Conservation (phyloP, 2,888 invertebrate species). For the Hirudinaria manillensis region DNA sequence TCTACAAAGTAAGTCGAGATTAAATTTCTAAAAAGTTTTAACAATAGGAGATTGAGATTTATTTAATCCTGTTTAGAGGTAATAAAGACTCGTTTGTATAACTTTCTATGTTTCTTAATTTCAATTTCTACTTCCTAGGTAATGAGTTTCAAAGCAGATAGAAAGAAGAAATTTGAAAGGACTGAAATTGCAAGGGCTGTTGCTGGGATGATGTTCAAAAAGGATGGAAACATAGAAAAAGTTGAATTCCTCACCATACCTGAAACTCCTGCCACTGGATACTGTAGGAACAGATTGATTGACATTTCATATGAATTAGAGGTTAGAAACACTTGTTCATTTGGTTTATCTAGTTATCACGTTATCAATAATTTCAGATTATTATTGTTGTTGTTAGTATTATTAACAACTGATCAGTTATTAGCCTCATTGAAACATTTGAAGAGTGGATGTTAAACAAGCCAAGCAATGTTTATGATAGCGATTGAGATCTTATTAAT, state of each 20-base stretch:
- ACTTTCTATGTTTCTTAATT: too few species aligned
- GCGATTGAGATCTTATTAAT: too few species aligned
- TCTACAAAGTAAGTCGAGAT: slow-evolving; percentile 1
- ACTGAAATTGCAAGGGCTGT: background rate
- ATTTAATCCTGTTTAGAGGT: too few species aligned
- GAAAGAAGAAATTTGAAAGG: background rate
- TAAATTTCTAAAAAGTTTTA: too few species aligned
- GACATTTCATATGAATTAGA: slow-evolving; percentile 2
- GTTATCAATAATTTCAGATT: background rate
- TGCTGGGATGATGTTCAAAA: background rate
- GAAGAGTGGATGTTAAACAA: too few species aligned
- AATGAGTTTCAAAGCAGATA: background rate
- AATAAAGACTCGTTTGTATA: too few species aligned
- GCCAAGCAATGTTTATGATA: too few species aligned
- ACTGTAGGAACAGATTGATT: background rate
- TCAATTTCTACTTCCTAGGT: background rate
- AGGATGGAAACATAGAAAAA: background rate
- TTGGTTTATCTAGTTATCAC: background rate
- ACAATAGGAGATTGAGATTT: too few species aligned
- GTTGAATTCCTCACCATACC: background rate
- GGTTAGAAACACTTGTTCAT: background rate
- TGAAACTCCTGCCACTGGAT: background rate
- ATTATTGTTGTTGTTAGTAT: too few species aligned
- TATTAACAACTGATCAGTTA: too few species aligned
- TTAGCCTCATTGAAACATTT: too few species aligned